Evolutionary conservation across 2,797 vertebrate species (phyloP), one percentile per base, ranked within the genome.

Genomic region (Triplophysa bombifrons): DNA sequence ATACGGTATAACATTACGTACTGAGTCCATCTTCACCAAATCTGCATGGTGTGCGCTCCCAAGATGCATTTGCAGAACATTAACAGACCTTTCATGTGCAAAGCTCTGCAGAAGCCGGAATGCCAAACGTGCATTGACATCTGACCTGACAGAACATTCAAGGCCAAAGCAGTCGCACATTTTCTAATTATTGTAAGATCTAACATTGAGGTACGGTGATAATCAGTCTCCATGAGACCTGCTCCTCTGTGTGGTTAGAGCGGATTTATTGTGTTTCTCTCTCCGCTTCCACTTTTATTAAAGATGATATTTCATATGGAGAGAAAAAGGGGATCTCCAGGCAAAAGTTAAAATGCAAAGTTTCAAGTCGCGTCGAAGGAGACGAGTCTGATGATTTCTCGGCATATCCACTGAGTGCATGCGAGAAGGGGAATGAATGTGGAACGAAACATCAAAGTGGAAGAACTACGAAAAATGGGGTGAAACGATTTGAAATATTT

Each of bases 191-290:
- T 87, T 91, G 91, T 92, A 92, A 93, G 95, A 91, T 91, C 90
- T 91, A 84, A 92, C 90, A 86, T 84, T 84, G 91, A 93, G 91
- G 88, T 92, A 93, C 92, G 92, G 95, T 96, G 95, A 95, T 97
- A 98, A 98, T 99, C 96, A 97, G 96, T 96, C 96, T 98, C 97
- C 92, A 87, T 90, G 96, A 98, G 96, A 98, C 94, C 94, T 93
- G 86, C 84, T 91, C 80, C 89, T 91, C 95, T 94, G 94, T 93
- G 92, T 94, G 93, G 91, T 96, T 97, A 95, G 94, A 91, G 90
- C 91, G 91, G 94, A 96, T 96, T 97, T 95, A 95, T 90, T 90
- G 93, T 94, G 93, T 91, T 93, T 95, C 91, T 89, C 92, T 93
- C 92, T 89, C 85, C 84, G 91, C 93, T 94, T 93, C 81, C 83